These are phyloP conservation scores for Hypselothyrea guttata DNA, from an alignment of 2,888 invertebrate genomes.

Conservation along the genomic window DNA sequence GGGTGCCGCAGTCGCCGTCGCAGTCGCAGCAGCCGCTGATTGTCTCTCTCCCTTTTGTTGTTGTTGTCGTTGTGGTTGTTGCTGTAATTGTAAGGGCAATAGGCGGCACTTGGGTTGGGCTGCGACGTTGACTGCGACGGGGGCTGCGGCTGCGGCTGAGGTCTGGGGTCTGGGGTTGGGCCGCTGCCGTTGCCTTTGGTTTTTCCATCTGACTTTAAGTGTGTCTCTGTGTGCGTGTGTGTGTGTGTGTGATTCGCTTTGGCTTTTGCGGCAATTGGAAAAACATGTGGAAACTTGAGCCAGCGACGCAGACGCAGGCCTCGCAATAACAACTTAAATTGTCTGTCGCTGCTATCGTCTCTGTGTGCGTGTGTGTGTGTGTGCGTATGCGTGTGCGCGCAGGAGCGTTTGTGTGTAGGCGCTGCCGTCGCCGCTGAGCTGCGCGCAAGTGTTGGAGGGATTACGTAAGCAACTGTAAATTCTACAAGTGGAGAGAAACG, in stretches of 20 bases:
- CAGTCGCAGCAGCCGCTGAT: slow-evolving; percentile 31
- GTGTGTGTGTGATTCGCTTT: slow-evolving; percentile 36
- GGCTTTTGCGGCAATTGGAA: slow-evolving; percentile 57
- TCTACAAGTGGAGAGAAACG: slow-evolving; percentile 66
- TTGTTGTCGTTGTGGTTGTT: slow-evolving; percentile 18
- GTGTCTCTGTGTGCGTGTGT: slow-evolving; percentile 11
- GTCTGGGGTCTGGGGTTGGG: slow-evolving; percentile 47
- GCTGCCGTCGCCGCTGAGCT: slow-evolving; percentile 13
- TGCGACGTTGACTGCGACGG: slow-evolving; percentile 36
- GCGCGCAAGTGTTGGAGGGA: slow-evolving; percentile 48
- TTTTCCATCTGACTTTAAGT: slow-evolving; percentile 46
- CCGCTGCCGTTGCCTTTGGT: slow-evolving; percentile 47
- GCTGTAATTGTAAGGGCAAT: slow-evolving; percentile 67
- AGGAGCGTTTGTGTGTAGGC: slow-evolving; percentile 61
- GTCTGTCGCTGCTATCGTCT: slow-evolving; percentile 17
- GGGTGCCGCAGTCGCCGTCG: slow-evolving; percentile 43
- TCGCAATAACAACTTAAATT: slow-evolving; percentile 43
- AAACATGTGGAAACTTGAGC: slow-evolving; percentile 74
- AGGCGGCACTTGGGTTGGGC: slow-evolving; percentile 70
- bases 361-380: background rate
- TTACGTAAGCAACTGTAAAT: slow-evolving; percentile 75
- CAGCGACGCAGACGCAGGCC: slow-evolving; percentile 69
- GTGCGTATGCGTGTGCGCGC: slow-evolving; percentile 33
- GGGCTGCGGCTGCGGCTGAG: slow-evolving; percentile 48
- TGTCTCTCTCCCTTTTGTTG: slow-evolving; percentile 24